Evolutionary conservation across 2,113 vertebrate species (phyloP).

Genomic region (Cyprinus carpio): DNA sequence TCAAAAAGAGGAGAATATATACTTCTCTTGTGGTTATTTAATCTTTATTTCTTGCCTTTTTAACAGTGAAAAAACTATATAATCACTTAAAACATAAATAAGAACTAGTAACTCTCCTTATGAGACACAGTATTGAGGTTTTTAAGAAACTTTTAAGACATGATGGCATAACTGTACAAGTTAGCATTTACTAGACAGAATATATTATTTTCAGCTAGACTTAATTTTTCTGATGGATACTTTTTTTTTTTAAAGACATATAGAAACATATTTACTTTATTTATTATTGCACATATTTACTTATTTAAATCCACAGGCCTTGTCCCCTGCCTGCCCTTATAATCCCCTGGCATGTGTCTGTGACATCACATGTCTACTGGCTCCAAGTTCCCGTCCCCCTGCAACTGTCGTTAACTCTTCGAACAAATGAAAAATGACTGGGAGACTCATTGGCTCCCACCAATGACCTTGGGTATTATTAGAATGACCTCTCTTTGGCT

Average conservation of each 20-base stretch:
- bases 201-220: not conserved
- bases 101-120: not conserved
- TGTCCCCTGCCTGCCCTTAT: constrained; percentile 83
- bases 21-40: not conserved
- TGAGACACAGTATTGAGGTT: not conserved
- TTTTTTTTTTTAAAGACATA: not conserved
- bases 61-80: no score
- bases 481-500: constrained; percentile 85
- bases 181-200: not conserved
- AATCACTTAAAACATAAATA: not conserved
- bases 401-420: constrained; percentile 86
- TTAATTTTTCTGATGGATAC: no score
- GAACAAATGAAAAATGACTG: constrained; percentile 88
- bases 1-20: not conserved
- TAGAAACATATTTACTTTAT: not conserved
- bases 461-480: constrained; percentile 85
- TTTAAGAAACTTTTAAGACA: not conserved
- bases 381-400: constrained; percentile 79
- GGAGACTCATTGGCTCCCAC: constrained; percentile 84
- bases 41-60: not conserved
- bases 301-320: constrained; percentile 75
- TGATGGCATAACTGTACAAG: not conserved
- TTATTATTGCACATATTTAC: not conserved
- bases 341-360: constrained; percentile 83
- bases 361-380: constrained; percentile 83